Evolutionary conservation across 2,113 vertebrate species (phyloP), one percentile per base, ranked within the genome.

Genomic region (Nycticebus coucang): DNA sequence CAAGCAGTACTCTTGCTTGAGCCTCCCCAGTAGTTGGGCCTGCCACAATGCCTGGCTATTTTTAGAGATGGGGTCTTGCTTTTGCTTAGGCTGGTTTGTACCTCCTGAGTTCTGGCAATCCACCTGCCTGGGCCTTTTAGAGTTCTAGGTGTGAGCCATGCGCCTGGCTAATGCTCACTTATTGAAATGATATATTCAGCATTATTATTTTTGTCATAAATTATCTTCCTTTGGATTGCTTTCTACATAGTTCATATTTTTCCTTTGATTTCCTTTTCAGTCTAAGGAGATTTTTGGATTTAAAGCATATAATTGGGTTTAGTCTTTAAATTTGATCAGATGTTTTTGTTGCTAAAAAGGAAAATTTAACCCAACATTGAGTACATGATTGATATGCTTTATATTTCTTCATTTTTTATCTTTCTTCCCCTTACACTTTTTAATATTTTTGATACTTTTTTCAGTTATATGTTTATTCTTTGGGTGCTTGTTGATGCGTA

Each of bases 291-390:
- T 35, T 80, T 78, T 87, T 96, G 89, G 7, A 21, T 85, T 6
- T 79, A 4, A 15, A 81, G 35, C 4, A 66, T 89, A 57, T 68
- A 83, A 94, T 18, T 85, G 3, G 14, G 53, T 71, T 95, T 96
- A 86, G 4, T n/a, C 71, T 89, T 96, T 92, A 68, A 95, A 84
- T 24, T 14, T 68, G 24, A 87, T 87, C n/a, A 80, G 19, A 83
- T 75, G 21, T 93, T 95, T 94, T 87, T 82, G 45, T 89, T 91
- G 6, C 68, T 84, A 81, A 92, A 87, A 57, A 72, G 87, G n/a
- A 92, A 83, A 81, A 87, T 77, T 80, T 75, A 77, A 74, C 33
- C 55, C 41, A 77, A 22, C 26, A 85, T 66, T 86, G 74, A 87
- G 19, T 89, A 91, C 91, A 78, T 77, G 28, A 87, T 45, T 81